Conservation (phyloP, 2,888 invertebrate genomes). For the Chydorus sphaericus region DNA sequence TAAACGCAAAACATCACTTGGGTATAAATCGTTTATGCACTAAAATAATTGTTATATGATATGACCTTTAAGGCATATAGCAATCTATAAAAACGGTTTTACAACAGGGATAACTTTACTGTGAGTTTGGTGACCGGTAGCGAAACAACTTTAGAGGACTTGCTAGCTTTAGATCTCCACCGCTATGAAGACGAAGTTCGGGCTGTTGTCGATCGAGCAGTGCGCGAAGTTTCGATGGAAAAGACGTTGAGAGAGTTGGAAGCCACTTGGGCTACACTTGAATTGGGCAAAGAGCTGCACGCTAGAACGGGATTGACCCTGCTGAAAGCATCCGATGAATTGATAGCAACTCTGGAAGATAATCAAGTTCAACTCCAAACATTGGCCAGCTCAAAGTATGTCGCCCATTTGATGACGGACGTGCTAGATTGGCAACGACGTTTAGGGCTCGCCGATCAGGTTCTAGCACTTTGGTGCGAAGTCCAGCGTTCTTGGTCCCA, state of each 20-base stretch:
- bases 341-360: slow-evolving; percentile 92
- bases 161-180: slow-evolving; percentile 79
- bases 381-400: slow-evolving; percentile 90
- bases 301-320: slow-evolving; percentile 71
- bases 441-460: slow-evolving; percentile 83
- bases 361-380: slow-evolving; percentile 96
- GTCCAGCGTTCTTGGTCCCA: slow-evolving; percentile 96
- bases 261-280: slow-evolving; percentile 82
- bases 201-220: slow-evolving; percentile 93
- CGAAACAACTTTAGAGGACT: slow-evolving; percentile 78
- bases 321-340: slow-evolving; percentile 79
- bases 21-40: not conserved
- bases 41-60: too few species aligned
- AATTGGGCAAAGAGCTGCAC: slow-evolving; percentile 70
- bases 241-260: slow-evolving; percentile 80
- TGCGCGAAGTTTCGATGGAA: slow-evolving; percentile 98
- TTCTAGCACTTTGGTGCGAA: slow-evolving; percentile 64
- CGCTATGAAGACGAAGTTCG: slow-evolving; percentile 96
- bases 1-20: slow-evolving; percentile 37
- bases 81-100: too few species aligned
- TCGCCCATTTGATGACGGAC: slow-evolving; percentile 76
- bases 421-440: slow-evolving; percentile 90
- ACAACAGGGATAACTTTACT: slow-evolving; percentile 10
- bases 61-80: too few species aligned
- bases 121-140: slow-evolving; percentile 83